phyloP scores from a whole-genome alignment of 2,113 vertebrate species.

The Saguinus imperator region DNA sequence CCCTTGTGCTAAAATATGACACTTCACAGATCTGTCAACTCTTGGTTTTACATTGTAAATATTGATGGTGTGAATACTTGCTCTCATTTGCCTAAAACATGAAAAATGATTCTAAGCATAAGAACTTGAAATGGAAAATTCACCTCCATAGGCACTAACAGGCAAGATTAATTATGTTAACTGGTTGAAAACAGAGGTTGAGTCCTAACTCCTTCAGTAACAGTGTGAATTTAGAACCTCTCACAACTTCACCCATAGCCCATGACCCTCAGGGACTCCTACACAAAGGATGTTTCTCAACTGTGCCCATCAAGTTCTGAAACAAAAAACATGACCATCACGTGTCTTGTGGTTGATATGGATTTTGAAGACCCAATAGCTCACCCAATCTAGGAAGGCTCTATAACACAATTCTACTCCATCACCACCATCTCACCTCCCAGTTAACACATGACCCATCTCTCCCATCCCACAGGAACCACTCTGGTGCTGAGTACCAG shows the following conservation, averaged over 20 bases:
- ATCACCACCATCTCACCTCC: neutral
- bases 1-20: slow-evolving; percentile 72
- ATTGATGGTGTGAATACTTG: slow-evolving; percentile 79
- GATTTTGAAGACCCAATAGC: neutral
- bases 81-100: slow-evolving; percentile 76
- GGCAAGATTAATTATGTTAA: slow-evolving; percentile 35
- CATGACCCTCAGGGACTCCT: neutral
- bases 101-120: slow-evolving; percentile 54
- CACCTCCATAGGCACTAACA: slow-evolving; percentile 44
- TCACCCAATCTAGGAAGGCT: neutral
- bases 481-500: neutral
- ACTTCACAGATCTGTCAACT: slow-evolving; percentile 74
- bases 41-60: slow-evolving; percentile 77
- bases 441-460: neutral
- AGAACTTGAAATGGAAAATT: slow-evolving; percentile 67
- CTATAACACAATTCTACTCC: neutral
- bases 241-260: neutral
- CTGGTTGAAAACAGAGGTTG: slow-evolving; percentile 1
- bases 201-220: neutral
- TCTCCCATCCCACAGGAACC: neutral
- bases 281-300: neutral
- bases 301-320: neutral
- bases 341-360: neutral
- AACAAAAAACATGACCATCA: neutral
- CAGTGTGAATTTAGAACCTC: neutral